These are phyloP conservation scores for Clarias magur DNA, from an alignment of 2,113 vertebrate genomes.

Conservation along the genomic window DNA sequence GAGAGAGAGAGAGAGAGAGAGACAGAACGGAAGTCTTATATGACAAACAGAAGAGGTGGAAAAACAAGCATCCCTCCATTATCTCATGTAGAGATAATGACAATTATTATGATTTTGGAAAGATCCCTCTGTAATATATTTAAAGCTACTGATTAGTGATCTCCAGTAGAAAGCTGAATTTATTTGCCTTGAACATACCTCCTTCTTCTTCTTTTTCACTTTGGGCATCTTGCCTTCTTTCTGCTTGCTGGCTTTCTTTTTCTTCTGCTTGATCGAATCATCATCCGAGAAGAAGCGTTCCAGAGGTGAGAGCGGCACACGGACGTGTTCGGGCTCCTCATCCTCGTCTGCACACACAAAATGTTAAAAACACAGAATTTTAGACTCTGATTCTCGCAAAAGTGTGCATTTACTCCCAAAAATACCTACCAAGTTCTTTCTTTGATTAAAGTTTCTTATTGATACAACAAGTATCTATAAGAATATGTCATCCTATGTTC, in stretches of 20 bases:
- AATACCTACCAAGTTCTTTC: not conserved
- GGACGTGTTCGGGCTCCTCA: slow-evolving; percentile 67
- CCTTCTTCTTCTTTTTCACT: slow-evolving; percentile 87
- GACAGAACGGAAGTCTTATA: slow-evolving; percentile 12
- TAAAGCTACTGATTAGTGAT: not conserved
- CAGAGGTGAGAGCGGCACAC: slow-evolving; percentile 73
- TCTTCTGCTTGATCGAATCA: slow-evolving; percentile 76
- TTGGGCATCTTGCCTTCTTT: slow-evolving; percentile 82
- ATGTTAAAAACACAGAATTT: not conserved
- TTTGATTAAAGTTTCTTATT: not conserved
- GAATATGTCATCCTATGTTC: no score
- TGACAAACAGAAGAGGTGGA: not conserved
- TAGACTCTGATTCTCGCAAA: not conserved
- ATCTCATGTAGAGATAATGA: not conserved
- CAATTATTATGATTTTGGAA: not conserved
- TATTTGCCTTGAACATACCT: slow-evolving; percentile 58
- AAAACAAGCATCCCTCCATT: not conserved
- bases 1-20: slow-evolving; percentile 8
- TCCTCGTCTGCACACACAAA: slow-evolving; percentile 76
- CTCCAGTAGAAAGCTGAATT: not conserved
- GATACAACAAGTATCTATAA: not conserved
- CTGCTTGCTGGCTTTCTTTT: slow-evolving; percentile 84
- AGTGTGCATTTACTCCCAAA: not conserved
- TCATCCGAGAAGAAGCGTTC: slow-evolving; percentile 80
- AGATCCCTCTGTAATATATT: not conserved